A percentile compares a stretch with the other conserved stretches of the same genome.
Conservation (phyloP, 1,140 invertebrate genomes). For the Notospermus geniculatus region DNA sequence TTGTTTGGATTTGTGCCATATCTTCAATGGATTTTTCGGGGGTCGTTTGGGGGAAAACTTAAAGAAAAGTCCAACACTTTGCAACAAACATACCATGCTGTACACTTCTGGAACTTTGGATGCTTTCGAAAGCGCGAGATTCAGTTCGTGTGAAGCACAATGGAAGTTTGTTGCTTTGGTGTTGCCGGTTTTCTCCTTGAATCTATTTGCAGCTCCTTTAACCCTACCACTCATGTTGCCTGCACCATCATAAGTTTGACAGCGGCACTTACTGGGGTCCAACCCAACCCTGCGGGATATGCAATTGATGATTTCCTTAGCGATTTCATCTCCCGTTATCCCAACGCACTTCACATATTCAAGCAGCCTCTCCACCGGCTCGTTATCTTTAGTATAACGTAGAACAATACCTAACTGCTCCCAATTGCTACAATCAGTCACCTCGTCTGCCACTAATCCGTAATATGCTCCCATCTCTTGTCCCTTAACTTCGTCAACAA, state of each 20-base stretch:
- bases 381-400: slow-evolving; percentile 13
- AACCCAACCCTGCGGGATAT: slow-evolving; percentile 13
- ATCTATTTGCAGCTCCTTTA: slow-evolving; percentile 18
- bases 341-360: slow-evolving; percentile 22
- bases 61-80: neutral
- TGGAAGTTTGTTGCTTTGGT: slow-evolving; percentile 22
- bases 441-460: neutral
- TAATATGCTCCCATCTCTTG: neutral
- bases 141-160: slow-evolving; percentile 26
- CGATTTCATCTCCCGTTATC: slow-evolving; percentile 19
- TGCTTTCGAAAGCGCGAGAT: slow-evolving; percentile 21
- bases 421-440: slow-evolving; percentile 17
- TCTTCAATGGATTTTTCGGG: too few species aligned
- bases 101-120: slow-evolving; percentile 2
- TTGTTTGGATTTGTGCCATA: too few species aligned
- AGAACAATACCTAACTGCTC: slow-evolving; percentile 22
- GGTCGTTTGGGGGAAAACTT: neutral
- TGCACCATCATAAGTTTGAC: slow-evolving; percentile 25
- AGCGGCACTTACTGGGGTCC: slow-evolving; percentile 12
- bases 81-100: slow-evolving; percentile 8
- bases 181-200: slow-evolving; percentile 13
- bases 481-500: neutral
- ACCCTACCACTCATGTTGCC: slow-evolving; percentile 24
- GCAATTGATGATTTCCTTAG: slow-evolving; percentile 13
- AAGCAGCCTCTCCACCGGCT: slow-evolving; percentile 16